These are phyloP conservation scores for Saxicola maurus DNA, from an alignment of 2,797 vertebrate species.

Conservation along the genomic window DNA sequence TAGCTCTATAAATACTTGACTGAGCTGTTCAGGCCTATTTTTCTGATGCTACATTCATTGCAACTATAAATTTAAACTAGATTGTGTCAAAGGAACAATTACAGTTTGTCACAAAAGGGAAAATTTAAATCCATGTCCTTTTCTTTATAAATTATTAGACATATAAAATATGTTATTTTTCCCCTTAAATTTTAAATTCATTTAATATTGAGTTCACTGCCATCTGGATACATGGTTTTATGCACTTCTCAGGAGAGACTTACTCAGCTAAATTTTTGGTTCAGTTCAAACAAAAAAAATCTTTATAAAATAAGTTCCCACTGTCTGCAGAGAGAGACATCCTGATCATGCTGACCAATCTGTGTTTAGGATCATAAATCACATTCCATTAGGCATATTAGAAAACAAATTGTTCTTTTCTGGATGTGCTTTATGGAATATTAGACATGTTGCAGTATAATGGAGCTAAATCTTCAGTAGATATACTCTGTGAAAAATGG, in stretches of 20 bases:
- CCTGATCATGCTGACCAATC: neutral
- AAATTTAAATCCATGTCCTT: slow-evolving; percentile 17
- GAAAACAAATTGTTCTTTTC: slow-evolving; percentile 27
- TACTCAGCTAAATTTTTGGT: neutral
- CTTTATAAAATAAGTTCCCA: neutral
- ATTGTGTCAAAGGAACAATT: slow-evolving; percentile 53
- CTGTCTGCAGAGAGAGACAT: neutral
- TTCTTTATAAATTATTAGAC: slow-evolving; percentile 44
- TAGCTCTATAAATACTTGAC: slow-evolving; percentile 53
- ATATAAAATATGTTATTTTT: slow-evolving; percentile 34
- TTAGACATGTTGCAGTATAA: neutral
- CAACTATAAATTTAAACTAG: slow-evolving; percentile 49
- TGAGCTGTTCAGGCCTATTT: slow-evolving; percentile 32
- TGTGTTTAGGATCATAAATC: slow-evolving; percentile 40
- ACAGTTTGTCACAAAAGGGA: slow-evolving; percentile 40
- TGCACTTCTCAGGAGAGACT: neutral
- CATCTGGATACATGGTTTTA: neutral
- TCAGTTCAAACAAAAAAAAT: neutral
- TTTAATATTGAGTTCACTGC: neutral
- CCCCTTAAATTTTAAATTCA: slow-evolving; percentile 36
- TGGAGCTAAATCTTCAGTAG: neutral
- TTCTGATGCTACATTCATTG: slow-evolving; percentile 24
- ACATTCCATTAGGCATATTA: slow-evolving; percentile 25
- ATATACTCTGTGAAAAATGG: neutral
- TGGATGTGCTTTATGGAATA: neutral